Percentiles rank a stretch among this genome's conserved stretches.
Evolutionary conservation across 2,888 invertebrate genomes (phyloP).

Genomic region (Drosophila gaucha): DNA sequence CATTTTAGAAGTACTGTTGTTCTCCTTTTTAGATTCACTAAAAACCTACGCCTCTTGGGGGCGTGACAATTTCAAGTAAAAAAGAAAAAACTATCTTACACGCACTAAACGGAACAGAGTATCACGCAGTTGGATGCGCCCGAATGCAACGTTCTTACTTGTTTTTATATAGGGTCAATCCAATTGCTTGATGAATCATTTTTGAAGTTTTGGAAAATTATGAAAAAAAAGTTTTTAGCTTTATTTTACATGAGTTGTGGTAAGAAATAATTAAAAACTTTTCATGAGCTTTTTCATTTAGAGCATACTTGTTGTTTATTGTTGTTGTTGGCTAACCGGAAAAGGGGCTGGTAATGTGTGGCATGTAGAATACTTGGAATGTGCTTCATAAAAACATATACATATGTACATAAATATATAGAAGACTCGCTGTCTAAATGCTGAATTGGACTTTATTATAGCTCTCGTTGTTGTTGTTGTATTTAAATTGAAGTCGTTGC

Average conservation of each 20-base stretch:
- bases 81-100: too few relatives aligned
- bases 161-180: too few relatives aligned
- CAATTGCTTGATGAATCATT: conserved; percentile 1
- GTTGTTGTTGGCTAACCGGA: conserved; percentile 62
- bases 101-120: too few relatives aligned
- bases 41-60: too few relatives aligned
- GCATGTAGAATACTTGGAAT: conserved; percentile 41
- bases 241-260: conserved; percentile 15
- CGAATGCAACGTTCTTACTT: too few relatives aligned
- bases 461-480: conserved; percentile 6
- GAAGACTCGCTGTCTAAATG: conserved; percentile 43
- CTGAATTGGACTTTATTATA: conserved; percentile 53
- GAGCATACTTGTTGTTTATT: conserved; percentile 33
- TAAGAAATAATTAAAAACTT: conserved; percentile 57
- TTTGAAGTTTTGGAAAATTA: background rate
- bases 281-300: conserved; percentile 49
- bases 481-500: conserved; percentile 52
- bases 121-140: too few relatives aligned
- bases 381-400: conserved; percentile 26
- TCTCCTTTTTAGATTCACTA: too few relatives aligned
- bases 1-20: too few relatives aligned
- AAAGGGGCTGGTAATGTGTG: conserved; percentile 59
- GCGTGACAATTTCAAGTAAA: too few relatives aligned
- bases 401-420: background rate
- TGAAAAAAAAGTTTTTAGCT: background rate